Percentiles rank a stretch among this genome's conserved stretches.
Conservation (phyloP, 2,797 vertebrate species). For the Acipenser transmontanus region DNA sequence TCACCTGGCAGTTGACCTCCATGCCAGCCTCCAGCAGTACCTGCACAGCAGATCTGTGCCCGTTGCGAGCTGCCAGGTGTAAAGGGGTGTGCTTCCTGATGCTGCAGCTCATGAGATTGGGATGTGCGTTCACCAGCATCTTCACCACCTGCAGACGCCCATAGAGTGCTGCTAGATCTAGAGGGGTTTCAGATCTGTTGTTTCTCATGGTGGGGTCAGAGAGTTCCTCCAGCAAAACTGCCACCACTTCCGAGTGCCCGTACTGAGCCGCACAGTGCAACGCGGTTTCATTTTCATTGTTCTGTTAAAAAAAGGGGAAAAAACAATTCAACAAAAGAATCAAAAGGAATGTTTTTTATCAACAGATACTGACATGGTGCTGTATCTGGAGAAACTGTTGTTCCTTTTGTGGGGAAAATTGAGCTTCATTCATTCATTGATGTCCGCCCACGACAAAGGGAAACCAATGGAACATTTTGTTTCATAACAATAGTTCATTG, state of each 20-base stretch:
- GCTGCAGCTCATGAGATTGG: constrained; percentile 84
- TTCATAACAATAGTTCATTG: too few species aligned
- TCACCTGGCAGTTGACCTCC: constrained; percentile 90
- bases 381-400: too few species aligned
- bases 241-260: constrained; percentile 87
- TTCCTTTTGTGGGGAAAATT: too few species aligned
- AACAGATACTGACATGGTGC: too few species aligned
- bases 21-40: constrained; percentile 86
- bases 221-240: constrained; percentile 83
- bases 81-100: constrained; percentile 81
- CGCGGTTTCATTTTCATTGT: constrained; percentile 88
- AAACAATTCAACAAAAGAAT: too few species aligned
- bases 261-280: constrained; percentile 92
- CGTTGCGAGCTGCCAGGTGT: constrained; percentile 88
- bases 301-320: constrained; percentile 50
- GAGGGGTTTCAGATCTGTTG: constrained; percentile 80
- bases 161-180: constrained; percentile 89
- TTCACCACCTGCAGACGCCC: constrained; percentile 86
- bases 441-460: too few species aligned
- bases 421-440: too few species aligned
- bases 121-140: constrained; percentile 86
- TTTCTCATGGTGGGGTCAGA: constrained; percentile 90
- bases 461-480: too few species aligned
- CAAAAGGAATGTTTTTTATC: too few species aligned
- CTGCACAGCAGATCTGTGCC: constrained; percentile 79